Conservation (phyloP, 2,113 vertebrate species). For the Calypte anna region DNA sequence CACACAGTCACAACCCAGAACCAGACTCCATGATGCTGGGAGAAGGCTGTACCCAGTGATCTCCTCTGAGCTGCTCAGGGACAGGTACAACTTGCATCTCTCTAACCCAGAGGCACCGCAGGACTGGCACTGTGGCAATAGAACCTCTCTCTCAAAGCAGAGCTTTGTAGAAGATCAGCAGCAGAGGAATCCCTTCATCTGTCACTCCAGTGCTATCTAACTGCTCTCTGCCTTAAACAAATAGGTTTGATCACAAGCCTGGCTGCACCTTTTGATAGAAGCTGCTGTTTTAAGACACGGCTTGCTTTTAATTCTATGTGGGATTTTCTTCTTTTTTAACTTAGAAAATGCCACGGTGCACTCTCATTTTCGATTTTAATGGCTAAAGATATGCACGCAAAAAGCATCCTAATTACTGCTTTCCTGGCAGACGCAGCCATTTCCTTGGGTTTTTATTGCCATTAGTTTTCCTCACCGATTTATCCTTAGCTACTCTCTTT, state of each 20-base stretch:
- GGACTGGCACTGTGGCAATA: not conserved
- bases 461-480: constrained; percentile 83
- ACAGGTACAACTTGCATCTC: not conserved
- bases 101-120: not conserved
- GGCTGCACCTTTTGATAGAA: not conserved
- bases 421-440: constrained; percentile 78
- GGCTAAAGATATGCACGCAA: constrained; percentile 78
- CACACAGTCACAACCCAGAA: not conserved
- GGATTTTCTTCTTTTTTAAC: constrained; percentile 61
- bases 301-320: not conserved
- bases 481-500: constrained; percentile 85
- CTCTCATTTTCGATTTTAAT: constrained; percentile 74
- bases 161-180: not conserved
- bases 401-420: constrained; percentile 81
- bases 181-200: not conserved
- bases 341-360: constrained; percentile 42
- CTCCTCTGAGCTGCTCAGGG: not conserved
- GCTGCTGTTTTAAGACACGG: not conserved
- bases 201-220: not conserved
- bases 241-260: not conserved
- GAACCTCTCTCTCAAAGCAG: not conserved
- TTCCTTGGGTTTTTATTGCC: constrained; percentile 77
- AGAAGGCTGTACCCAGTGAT: not conserved
- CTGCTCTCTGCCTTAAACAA: not conserved
- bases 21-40: not conserved